Base-by-base conservation (phyloP, 2,888 invertebrate genomes). In the Apotomis turbidana region DNA sequence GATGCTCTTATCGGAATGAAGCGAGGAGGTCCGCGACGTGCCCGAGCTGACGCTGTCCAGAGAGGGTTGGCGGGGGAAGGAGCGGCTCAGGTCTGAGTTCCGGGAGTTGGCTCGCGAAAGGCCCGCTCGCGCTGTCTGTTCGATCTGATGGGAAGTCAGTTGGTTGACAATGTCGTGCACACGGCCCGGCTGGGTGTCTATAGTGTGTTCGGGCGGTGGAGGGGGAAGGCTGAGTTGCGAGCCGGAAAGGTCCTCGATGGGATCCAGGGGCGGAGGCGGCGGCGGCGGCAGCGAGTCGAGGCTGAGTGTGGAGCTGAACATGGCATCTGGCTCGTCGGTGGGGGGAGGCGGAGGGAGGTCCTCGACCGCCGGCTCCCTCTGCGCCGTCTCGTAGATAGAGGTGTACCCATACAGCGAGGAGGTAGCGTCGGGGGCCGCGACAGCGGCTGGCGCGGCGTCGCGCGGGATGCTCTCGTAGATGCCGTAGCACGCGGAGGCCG, bases 281-380 rank as follows among this genome's bases (percentile, higher is more conserved):
- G 97, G 97, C 13, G 97, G 97, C 0, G 97, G 97, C 73, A 97
- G 87, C n/a, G 97, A 97, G 79, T 97, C 97, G 55, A 97, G 87
- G 38, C 97, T 97, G 10, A 97, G 90, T 12, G 96, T 97, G 0
- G 97, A 97, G 68, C 96, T 95, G 83, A 97, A 96, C 93, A 97
- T 95, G 44, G 84, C 88, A 68, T 90, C 91, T 0, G 85, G 84
- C 0, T 87, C 88, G 49, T 95, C 95, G 2, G 95, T 94, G 0
- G 97, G 96, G 0, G 97, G 97, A 2, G 96, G 96, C 0, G 96
- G 96, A 1, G 96, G 95, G 10, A 94, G 86, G 9, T 94, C 94
- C 68, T 94, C 94, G 38, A 3, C 46, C 1, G 0, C 78, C 75
- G 8, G 81, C 80, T 38, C 84, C 76, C 68, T 90, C 87, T 71